Conservation (phyloP, 2,113 vertebrate species). For the Chlamydotis undulata region DNA sequence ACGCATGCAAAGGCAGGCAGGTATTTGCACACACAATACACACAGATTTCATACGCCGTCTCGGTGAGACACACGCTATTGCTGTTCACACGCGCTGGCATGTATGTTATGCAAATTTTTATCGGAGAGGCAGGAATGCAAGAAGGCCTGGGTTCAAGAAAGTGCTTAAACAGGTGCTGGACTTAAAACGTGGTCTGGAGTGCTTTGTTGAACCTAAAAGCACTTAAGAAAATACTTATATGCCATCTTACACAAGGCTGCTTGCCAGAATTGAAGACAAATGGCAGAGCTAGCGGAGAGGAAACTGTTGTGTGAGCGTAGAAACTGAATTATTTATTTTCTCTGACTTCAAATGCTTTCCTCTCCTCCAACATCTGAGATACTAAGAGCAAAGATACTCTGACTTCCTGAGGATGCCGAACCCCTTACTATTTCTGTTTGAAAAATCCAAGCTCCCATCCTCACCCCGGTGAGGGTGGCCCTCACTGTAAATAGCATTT, state of each 20-base stretch:
- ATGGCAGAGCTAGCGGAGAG: background rate
- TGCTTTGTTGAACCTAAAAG: background rate
- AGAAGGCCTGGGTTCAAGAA: background rate
- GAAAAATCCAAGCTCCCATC: background rate
- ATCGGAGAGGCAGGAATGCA: background rate
- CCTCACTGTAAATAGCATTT: background rate
- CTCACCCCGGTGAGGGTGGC: background rate
- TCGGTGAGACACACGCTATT: fast-evolving
- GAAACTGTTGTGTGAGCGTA: background rate
- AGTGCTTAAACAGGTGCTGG: background rate
- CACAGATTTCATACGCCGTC: background rate
- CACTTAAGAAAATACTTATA: background rate
- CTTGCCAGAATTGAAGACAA: background rate
- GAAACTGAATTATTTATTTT: constrained; percentile 19
- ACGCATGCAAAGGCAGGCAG: background rate
- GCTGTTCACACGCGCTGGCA: background rate
- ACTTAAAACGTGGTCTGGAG: background rate
- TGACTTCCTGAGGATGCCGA: constrained; percentile 13
- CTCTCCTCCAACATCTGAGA: background rate
- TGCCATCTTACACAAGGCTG: background rate
- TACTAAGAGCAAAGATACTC: background rate
- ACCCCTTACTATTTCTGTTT: background rate
- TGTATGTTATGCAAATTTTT: background rate
- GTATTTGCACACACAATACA: fast-evolving
- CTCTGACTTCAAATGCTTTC: constrained; percentile 7